Base-by-base conservation (phyloP, 2,113 vertebrate genomes). In the Pipa parva region DNA sequence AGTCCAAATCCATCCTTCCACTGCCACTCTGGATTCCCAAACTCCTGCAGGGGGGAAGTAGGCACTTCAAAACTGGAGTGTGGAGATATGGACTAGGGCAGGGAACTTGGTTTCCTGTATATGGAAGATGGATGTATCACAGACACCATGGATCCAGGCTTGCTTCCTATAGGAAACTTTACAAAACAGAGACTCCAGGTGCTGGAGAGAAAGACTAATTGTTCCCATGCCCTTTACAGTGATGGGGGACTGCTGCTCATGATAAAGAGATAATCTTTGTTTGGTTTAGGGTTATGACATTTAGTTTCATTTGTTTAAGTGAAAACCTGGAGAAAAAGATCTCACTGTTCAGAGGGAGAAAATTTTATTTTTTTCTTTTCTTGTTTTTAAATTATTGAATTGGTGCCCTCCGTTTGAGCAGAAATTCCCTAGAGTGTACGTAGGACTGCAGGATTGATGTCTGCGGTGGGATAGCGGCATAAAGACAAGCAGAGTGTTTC, bases 1-100 rank as follows among this genome's bases (percentile, higher is more conserved):
- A 90, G 83, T 81, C 83, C 78, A 79, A 77, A 85, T 82, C 84
- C 92, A 90, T 79, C 79, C 79, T 42, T 73, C 77, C 39, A 73
- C 80, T 0, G 76, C 86, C 66, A 80, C 82, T 63, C 68, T 72
- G 72, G 81, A 78, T 71, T 75, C 37, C 72, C 78, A 80, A 71
- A 82, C 75, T 76, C 60, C 72, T 82, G 58, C 57, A 60, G 57
- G 85, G 81, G 48, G 87, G 81, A 90, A 89, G 81, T 90, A 89
- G 81, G 55, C 60, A 36, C 57, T 61, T 73, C 61, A 67, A 26
- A 13, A 17, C 28, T 22, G 57, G 33, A 0, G 11, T 76, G 80
- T 76, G 80, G 58, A 26, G 59, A 1, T 51, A 74, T 71, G 55
- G 63, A 70, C 77, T 73, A 12, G 71, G 74, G 71, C 55, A 71